Conservation (phyloP, 2,888 invertebrate genomes). For the Meta bourneti region DNA sequence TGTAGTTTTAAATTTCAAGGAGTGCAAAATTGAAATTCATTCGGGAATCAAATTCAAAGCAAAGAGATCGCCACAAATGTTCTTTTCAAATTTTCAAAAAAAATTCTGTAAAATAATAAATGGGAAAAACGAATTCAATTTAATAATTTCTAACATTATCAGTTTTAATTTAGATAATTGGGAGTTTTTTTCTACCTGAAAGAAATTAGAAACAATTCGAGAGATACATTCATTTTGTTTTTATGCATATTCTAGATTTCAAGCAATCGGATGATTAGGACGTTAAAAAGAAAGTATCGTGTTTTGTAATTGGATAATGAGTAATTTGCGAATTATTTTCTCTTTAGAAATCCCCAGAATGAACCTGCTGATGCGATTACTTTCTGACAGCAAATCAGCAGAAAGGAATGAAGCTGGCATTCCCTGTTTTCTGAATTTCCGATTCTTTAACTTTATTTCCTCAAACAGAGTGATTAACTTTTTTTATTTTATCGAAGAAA, state of each 20-base stretch:
- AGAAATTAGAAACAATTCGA: neutral
- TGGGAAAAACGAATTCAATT: neutral
- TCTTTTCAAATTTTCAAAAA: too few relatives aligned
- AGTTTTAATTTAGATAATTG: conserved; percentile 6
- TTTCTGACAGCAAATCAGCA: neutral
- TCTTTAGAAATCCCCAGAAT: neutral
- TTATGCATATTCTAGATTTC: neutral
- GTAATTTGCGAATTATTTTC: conserved; percentile 34
- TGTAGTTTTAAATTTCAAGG: too few relatives aligned
- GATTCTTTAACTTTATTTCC: conserved; percentile 25
- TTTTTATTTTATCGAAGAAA: neutral
- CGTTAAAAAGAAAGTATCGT: conserved; percentile 19
- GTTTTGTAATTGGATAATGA: conserved; percentile 39
- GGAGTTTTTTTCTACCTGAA: neutral
- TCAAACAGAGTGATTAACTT: conserved; percentile 11
- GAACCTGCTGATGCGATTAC: conserved; percentile 23
- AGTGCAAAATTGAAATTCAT: too few relatives aligned
- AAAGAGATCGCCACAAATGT: too few relatives aligned
- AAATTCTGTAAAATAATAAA: too few relatives aligned
- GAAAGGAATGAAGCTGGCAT: neutral
- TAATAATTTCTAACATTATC: neutral
- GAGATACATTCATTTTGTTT: conserved; percentile 21
- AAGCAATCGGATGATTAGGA: neutral
- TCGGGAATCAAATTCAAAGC: too few relatives aligned
- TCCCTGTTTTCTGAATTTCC: conserved; percentile 15